These are phyloP conservation scores for Chloroceryle amazona DNA, from an alignment of 2,797 vertebrate genomes.

Conservation along the genomic window DNA sequence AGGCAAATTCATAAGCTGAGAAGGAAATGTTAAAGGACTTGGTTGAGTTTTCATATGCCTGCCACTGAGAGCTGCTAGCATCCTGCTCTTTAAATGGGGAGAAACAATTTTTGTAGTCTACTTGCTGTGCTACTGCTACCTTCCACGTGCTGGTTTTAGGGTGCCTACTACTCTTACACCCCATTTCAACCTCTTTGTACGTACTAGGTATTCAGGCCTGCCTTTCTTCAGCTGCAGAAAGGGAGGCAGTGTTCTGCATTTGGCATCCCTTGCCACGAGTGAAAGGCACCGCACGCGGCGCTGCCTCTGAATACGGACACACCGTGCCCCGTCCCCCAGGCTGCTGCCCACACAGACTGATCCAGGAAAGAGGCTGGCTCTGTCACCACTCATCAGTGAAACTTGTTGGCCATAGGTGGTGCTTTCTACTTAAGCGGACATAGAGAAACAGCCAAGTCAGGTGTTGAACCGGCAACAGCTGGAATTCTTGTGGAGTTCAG, in stretches of 20 bases:
- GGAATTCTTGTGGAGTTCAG: not conserved
- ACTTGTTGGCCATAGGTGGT: not conserved
- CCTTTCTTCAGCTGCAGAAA: not conserved
- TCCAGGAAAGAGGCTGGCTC: not conserved
- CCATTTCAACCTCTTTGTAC: not conserved
- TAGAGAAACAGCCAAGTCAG: not conserved
- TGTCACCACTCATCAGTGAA: not conserved
- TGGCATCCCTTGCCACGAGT: not conserved
- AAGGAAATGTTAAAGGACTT: not conserved
- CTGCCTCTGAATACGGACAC: not conserved
- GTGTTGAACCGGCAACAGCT: not conserved
- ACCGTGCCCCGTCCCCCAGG: not conserved
- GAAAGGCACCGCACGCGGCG: accelerated
- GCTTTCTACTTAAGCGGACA: not conserved
- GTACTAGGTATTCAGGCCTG: not conserved
- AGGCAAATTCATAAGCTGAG: not conserved
- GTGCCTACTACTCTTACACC: not conserved
- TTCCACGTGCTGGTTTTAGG: not conserved
- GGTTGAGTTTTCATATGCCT: not conserved
- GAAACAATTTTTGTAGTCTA: not conserved
- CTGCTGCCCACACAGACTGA: not conserved
- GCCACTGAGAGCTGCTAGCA: not conserved
- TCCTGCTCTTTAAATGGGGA: not conserved
- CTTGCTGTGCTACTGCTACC: not conserved
- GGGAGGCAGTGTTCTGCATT: not conserved